Evolutionary conservation across 2,113 vertebrate species (phyloP).

Genomic region (Bubo bubo): DNA sequence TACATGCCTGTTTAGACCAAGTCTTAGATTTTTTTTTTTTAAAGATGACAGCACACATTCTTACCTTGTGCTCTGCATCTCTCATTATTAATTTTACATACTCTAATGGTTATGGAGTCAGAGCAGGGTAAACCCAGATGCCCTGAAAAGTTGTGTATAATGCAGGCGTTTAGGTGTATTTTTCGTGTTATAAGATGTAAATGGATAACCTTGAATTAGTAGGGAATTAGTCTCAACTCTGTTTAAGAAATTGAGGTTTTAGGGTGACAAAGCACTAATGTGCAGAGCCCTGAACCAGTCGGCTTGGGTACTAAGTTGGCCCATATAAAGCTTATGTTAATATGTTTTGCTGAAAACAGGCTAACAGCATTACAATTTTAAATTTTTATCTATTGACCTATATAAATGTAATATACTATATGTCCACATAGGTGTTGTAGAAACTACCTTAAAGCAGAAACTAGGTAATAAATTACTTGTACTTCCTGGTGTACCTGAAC

Average conservation of each 20-base stretch:
- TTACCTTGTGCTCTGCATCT: background rate
- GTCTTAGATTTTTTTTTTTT: background rate
- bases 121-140: background rate
- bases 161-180: background rate
- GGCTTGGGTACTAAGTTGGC: background rate
- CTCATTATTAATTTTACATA: background rate
- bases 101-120: background rate
- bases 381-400: background rate
- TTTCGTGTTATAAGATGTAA: background rate
- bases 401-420: background rate
- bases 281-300: background rate
- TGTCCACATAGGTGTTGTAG: background rate
- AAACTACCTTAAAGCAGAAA: background rate
- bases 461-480: background rate
- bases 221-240: background rate
- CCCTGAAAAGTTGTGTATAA: background rate
- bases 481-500: background rate
- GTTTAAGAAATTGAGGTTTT: background rate
- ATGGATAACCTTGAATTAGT: background rate
- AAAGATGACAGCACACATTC: background rate
- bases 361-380: background rate
- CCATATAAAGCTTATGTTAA: background rate
- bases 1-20: background rate
- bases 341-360: background rate
- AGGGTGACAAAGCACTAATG: background rate